Percentiles rank a stretch among this genome's conserved stretches.
These are phyloP conservation scores for Fulmarus glacialis DNA, from an alignment of 2,113 vertebrate genomes.

Conservation along the genomic window DNA sequence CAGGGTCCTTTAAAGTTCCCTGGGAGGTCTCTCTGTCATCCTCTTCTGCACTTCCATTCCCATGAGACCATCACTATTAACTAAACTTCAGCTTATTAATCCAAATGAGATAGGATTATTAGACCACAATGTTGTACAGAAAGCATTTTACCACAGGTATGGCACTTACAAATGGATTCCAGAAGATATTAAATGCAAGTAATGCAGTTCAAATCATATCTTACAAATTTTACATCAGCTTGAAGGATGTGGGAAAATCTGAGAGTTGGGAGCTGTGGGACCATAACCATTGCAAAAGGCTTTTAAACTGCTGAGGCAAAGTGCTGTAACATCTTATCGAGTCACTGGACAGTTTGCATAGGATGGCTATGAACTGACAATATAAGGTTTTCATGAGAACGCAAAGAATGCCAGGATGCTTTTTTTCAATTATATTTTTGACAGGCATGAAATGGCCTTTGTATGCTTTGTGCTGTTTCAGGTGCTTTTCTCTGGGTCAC, in stretches of 20 bases:
- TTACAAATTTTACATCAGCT: not conserved
- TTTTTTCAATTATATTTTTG: not conserved
- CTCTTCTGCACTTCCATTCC: not conserved
- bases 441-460: not conserved
- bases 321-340: not conserved
- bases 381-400: not conserved
- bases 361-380: not conserved
- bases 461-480: slow-evolving; percentile 42
- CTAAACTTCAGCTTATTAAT: not conserved
- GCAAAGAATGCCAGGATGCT: not conserved
- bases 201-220: not conserved
- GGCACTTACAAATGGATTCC: not conserved
- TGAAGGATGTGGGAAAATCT: not conserved
- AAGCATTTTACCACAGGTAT: not conserved
- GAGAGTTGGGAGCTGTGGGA: not conserved
- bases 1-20: not conserved
- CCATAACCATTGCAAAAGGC: not conserved
- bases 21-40: not conserved
- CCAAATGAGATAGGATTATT: not conserved
- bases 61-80: not conserved
- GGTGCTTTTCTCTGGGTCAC: slow-evolving; percentile 73
- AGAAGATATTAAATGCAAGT: not conserved
- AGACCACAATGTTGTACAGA: not conserved
- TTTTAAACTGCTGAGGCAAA: not conserved
- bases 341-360: not conserved